Percentiles rank a stretch among this genome's conserved stretches.
phyloP scores from a whole-genome alignment of 2,888 invertebrate species.

The Chrysolina haemoptera region DNA sequence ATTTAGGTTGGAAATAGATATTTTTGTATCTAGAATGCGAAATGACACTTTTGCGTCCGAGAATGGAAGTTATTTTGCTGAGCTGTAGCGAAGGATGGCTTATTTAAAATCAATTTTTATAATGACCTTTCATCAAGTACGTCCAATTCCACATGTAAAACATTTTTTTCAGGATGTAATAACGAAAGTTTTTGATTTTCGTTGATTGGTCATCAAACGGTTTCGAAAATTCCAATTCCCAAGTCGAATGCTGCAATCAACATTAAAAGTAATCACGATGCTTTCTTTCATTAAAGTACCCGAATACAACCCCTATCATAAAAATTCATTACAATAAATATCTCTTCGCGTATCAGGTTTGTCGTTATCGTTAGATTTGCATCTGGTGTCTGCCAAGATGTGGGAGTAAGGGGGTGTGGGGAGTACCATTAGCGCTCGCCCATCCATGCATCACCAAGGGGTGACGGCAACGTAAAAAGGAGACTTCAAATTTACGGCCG shows the following conservation, averaged over 20 bases:
- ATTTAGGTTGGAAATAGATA: not conserved
- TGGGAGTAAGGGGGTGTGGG: conserved; percentile 36
- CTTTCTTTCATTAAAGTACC: not conserved
- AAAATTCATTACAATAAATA: conserved; percentile 44
- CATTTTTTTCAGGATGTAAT: no score
- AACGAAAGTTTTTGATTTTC: no score
- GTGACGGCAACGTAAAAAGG: conserved; percentile 62
- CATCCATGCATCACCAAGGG: conserved; percentile 66
- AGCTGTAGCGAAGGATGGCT: no score
- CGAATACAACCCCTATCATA: conserved; percentile 25
- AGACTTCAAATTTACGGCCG: conserved; percentile 70
- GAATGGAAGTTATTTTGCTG: no score
- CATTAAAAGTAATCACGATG: not conserved
- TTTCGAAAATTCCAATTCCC: no score
- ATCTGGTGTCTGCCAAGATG: conserved; percentile 52
- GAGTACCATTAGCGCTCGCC: conserved; percentile 57
- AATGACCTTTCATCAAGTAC: no score
- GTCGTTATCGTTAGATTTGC: conserved; percentile 50
- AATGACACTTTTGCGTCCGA: no score
- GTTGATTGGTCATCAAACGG: no score
- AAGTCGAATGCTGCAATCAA: no score
- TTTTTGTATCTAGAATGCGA: no score
- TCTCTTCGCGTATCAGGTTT: conserved; percentile 35
- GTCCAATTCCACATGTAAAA: no score
- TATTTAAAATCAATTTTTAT: no score